A percentile compares a stretch with the other conserved stretches of the same genome.
Conservation (phyloP, 2,797 vertebrate species). For the Onychomys torridus region DNA sequence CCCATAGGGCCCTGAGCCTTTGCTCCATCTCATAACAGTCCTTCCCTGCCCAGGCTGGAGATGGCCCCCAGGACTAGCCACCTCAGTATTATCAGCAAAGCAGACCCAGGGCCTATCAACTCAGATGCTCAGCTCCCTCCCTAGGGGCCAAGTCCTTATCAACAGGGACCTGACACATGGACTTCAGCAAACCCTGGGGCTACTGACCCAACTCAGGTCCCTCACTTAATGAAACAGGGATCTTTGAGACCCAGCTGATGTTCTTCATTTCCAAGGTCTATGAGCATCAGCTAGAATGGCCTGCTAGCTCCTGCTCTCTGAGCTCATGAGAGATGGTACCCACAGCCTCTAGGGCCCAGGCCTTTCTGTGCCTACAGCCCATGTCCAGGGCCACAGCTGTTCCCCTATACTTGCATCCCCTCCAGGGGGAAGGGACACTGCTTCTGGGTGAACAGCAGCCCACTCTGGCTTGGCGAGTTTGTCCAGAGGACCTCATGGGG, state of each 20-base stretch:
- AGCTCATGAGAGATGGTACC: not conserved
- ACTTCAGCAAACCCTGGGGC: not conserved
- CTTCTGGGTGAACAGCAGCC: not conserved
- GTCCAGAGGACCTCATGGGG: not conserved
- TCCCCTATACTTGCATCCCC: not conserved
- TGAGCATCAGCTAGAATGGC: not conserved
- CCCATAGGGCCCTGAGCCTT: fast-evolving
- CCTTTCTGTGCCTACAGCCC: too few relatives aligned
- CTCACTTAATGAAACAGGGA: not conserved
- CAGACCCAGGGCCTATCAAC: not conserved
- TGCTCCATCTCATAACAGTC: not conserved
- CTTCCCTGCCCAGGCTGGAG: not conserved
- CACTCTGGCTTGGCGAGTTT: not conserved
- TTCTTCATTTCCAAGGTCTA: not conserved
- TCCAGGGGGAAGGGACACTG: not conserved
- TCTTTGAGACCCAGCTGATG: not conserved
- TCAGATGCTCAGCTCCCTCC: too few relatives aligned
- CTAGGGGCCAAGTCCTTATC: not conserved
- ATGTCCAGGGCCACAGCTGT: not conserved
- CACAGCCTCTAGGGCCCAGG: not conserved
- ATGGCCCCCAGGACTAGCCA: not conserved
- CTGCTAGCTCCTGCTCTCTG: not conserved
- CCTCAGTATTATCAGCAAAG: not conserved
- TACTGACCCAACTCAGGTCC: not conserved
- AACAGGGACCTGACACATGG: not conserved